Percentiles rank a stretch among this genome's conserved stretches.
Conservation (phyloP, 2,113 vertebrate species). For the Lethenteron camtschaticum region DNA sequence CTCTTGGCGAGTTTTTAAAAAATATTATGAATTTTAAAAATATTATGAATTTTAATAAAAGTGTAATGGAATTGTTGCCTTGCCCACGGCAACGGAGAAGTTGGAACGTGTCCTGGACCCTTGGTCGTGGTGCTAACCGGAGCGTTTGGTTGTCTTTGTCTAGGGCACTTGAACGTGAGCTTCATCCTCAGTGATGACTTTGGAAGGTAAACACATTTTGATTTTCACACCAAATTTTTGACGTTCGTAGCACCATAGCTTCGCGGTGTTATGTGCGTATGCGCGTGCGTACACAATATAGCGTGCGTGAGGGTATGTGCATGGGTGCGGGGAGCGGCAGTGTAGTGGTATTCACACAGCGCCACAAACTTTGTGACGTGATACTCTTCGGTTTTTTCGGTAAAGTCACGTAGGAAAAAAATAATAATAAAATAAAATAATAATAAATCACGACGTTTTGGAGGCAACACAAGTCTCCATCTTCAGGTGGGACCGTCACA, state of each 20-base stretch:
- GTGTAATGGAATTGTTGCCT: neutral
- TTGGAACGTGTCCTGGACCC: too few species aligned
- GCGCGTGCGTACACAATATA: neutral
- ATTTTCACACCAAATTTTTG: neutral
- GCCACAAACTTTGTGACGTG: neutral
- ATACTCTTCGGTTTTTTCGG: too few species aligned
- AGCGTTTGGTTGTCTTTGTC: neutral
- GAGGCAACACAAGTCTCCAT: too few species aligned
- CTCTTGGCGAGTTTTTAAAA: neutral
- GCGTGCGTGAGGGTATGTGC: neutral
- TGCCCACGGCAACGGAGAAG: neutral
- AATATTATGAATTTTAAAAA: neutral
- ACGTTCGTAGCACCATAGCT: neutral
- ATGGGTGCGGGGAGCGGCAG: neutral
- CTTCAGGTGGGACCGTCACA: too few species aligned
- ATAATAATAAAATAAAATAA: too few species aligned
- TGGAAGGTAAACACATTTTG: neutral
- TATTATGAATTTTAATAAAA: conserved; percentile 3
- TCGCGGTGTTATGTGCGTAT: neutral
- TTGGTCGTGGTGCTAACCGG: neutral
- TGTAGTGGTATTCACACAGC: neutral
- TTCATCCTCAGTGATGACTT: conserved; percentile 3
- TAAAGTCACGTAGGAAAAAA: too few species aligned
- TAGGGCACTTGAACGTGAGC: conserved; percentile 2
- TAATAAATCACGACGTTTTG: too few species aligned